A percentile compares a stretch with the other conserved stretches of the same genome.
Evolutionary conservation across 1,140 invertebrate genomes (phyloP).

Genomic region (Drosophila guanche): DNA sequence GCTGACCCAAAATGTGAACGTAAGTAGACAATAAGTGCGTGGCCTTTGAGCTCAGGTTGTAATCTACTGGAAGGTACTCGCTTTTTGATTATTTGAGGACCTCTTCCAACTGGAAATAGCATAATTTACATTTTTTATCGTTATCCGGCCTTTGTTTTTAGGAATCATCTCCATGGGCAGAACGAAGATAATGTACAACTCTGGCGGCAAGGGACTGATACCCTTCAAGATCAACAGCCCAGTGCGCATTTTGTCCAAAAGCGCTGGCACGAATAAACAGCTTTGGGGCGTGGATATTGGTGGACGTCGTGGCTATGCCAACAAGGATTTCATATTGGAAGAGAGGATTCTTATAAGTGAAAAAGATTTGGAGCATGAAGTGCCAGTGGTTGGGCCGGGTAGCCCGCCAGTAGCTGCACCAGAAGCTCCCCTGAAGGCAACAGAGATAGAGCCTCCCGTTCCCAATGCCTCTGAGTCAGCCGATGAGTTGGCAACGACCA

Average conservation of each 20-base stretch:
- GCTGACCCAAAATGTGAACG: constrained; percentile 86
- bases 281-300: constrained; percentile 90
- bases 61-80: constrained; percentile 10
- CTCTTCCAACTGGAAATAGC: constrained; percentile 5
- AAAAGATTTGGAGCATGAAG: constrained; percentile 37
- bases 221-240: constrained; percentile 87
- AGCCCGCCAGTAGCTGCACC: constrained; percentile 10
- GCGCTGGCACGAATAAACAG: constrained; percentile 86
- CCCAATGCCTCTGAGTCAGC: constrained; percentile 60
- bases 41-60: constrained; percentile 31
- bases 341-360: constrained; percentile 48
- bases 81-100: too few species aligned
- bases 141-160: constrained; percentile 71
- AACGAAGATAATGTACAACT: constrained; percentile 86
- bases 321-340: constrained; percentile 84
- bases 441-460: constrained; percentile 18
- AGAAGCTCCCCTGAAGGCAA: too few species aligned
- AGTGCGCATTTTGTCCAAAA: constrained; percentile 89
- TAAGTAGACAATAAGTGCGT: constrained; percentile 72
- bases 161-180: constrained; percentile 87
- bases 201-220: constrained; percentile 86
- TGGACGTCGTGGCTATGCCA: constrained; percentile 88
- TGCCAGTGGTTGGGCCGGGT: constrained; percentile 53
- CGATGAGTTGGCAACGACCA: constrained; percentile 48
- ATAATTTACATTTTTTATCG: constrained; percentile 16